Evolutionary conservation across 2,888 invertebrate species (phyloP).

Genomic region (Drosophila nr. perissopoda): DNA sequence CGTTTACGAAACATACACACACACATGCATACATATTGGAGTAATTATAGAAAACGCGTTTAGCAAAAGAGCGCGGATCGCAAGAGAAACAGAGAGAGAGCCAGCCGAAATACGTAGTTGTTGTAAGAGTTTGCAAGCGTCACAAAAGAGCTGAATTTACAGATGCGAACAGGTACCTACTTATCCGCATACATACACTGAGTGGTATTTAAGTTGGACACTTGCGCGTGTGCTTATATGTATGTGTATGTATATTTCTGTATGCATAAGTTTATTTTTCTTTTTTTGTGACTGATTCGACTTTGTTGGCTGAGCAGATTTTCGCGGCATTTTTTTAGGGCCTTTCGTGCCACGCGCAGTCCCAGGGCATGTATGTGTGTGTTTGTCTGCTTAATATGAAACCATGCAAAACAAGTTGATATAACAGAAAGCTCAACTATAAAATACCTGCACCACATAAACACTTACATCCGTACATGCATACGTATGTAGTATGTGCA

Average conservation of each 20-base stretch:
- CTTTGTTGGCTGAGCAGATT: constrained; percentile 62
- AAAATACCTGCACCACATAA: constrained; percentile 27
- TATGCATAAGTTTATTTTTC: constrained; percentile 3
- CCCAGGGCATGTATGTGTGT: constrained; percentile 2
- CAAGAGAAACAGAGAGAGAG: constrained; percentile 25
- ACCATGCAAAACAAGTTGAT: constrained; percentile 23
- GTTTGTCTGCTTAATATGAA: constrained; percentile 23
- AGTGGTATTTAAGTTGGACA: constrained; percentile 49
- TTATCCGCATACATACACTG: constrained; percentile 2
- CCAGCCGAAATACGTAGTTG: constrained; percentile 47
- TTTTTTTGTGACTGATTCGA: constrained; percentile 31
- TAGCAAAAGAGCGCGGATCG: constrained; percentile 31
- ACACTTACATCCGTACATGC: neutral
- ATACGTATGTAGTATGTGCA: neutral
- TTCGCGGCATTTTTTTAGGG: constrained; percentile 43
- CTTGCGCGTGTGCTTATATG: constrained; percentile 27
- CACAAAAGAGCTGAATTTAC: constrained; percentile 54
- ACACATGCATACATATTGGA: constrained; percentile 25
- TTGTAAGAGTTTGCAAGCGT: constrained; percentile 38
- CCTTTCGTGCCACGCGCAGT: constrained; percentile 53
- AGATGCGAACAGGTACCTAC: constrained; percentile 59
- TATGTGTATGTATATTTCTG: constrained; percentile 6
- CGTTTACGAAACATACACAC: constrained; percentile 33
- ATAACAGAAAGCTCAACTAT: constrained; percentile 10
- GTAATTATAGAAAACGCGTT: constrained; percentile 34